Evolutionary conservation across 2,797 vertebrate genomes (phyloP).

Genomic region (Pogonophryne albipinna): DNA sequence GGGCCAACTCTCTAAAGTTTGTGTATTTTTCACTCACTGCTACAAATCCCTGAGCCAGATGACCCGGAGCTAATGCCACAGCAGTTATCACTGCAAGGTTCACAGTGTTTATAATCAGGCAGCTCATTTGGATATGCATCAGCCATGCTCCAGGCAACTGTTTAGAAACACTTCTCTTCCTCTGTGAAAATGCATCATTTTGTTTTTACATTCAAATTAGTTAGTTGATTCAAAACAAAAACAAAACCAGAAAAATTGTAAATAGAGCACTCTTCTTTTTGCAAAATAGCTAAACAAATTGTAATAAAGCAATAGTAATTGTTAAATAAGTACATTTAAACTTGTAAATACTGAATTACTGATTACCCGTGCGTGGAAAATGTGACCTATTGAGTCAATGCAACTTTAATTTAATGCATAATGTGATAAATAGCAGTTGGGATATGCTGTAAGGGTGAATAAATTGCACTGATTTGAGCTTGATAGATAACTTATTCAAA

Average conservation of each 20-base stretch:
- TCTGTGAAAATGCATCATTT: conserved; percentile 54
- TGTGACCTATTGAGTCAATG: conserved; percentile 52
- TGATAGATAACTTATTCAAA: conserved; percentile 69
- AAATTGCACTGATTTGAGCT: conserved; percentile 36
- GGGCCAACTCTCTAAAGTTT: conserved; percentile 31
- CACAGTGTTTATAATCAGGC: conserved; percentile 62
- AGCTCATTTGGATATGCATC: conserved; percentile 72
- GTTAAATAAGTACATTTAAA: too few species aligned
- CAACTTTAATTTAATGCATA: conserved; percentile 47
- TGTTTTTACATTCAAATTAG: conserved; percentile 58
- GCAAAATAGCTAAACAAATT: conserved; percentile 5
- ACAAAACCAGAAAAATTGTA: conserved; percentile 28
- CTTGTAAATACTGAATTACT: conserved; percentile 9
- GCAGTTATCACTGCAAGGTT: conserved; percentile 60
- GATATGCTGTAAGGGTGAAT: conserved; percentile 39
- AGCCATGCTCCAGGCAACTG: conserved; percentile 69
- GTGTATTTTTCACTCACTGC: conserved; percentile 26
- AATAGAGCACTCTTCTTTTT: not conserved
- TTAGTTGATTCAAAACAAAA: conserved; percentile 38
- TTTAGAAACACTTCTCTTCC: conserved; percentile 63
- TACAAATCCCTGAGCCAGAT: conserved; percentile 43
- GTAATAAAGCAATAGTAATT: conserved; percentile 4
- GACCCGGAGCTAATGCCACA: conserved; percentile 59
- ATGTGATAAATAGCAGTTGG: conserved; percentile 47
- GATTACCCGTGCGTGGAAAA: conserved; percentile 29